Evolutionary conservation across 2,888 invertebrate genomes (phyloP), one percentile per base, ranked within the genome.

Genomic region (Aethes cnicana): DNA sequence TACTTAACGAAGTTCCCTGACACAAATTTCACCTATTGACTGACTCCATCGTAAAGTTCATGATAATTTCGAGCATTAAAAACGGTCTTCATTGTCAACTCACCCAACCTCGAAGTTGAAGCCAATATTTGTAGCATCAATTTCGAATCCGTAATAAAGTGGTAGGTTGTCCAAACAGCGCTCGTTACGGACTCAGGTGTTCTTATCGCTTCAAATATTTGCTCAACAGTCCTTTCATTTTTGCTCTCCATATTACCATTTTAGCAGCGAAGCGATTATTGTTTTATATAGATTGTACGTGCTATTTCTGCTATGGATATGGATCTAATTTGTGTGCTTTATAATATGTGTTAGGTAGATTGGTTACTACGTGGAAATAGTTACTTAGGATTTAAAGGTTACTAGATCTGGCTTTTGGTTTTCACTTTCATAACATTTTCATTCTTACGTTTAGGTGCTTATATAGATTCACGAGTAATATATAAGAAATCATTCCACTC

Each of bases 121-220:
- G 25, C 16, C 25, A 7, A 44, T 50, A 50, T 44, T n/a, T 44
- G 14, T 37, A 32, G 9, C 30, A 44, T 50, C 30, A 17, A 23
- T 44, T 50, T 50, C 37, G 44, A 44, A 50, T 44, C 37, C 20
- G 21, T 21, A 26, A 50, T 41, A 50, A 41, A 17, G 25, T n/a
- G 11, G 25, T 16, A 25, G 46, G 36, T 23, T 30, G 47, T 25
- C 32, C 37, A 50, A 30, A 43, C 50, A 28, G 41, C 4, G 32
- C 48, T 14, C 35, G 35, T 36, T 50, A 36, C 43, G 36, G 17
- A 30, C 30, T 44, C 36, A 50, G 43, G 50, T 44, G 43, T 50
- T 44, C 50, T 43, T 50, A 50, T 50, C 50, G 16, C 23, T 23
- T 50, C 30, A 48, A 44, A 50, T 44, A 50, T 50, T 50, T 37